Percentiles rank a stretch among this genome's conserved stretches.
Evolutionary conservation across 2,113 vertebrate genomes (phyloP).

Genomic region (Phainopepla nitens): DNA sequence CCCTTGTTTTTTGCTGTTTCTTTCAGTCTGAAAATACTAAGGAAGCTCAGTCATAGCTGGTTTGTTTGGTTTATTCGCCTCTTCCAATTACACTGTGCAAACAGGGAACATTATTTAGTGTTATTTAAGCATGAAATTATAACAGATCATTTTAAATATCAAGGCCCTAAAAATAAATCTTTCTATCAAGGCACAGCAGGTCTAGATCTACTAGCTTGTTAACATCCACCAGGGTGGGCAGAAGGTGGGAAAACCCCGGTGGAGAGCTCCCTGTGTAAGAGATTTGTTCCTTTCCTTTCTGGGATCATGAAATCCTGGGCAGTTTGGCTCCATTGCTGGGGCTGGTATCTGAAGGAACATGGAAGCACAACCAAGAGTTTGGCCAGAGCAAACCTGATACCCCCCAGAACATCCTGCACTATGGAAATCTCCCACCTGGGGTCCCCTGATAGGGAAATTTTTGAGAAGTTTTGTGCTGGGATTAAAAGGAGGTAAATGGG

Average conservation of each 20-base stretch:
- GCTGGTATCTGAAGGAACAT: background rate
- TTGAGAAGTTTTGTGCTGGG: too few species aligned
- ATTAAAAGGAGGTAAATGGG: too few species aligned
- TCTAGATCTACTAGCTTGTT: slow-evolving; percentile 68
- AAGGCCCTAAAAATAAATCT: slow-evolving; percentile 75
- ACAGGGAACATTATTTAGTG: slow-evolving; percentile 73
- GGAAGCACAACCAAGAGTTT: background rate
- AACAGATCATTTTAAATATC: slow-evolving; percentile 78
- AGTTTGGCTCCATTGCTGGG: rapidly evolving
- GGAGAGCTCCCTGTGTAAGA: background rate
- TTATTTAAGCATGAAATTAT: slow-evolving; percentile 82
- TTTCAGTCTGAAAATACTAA: slow-evolving; percentile 32
- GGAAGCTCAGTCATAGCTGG: slow-evolving; percentile 42
- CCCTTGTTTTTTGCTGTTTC: background rate
- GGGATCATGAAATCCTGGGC: background rate
- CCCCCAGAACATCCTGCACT: background rate
- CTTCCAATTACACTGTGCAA: slow-evolving; percentile 75
- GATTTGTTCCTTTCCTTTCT: background rate
- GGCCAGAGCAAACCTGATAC: background rate
- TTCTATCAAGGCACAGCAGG: slow-evolving; percentile 69
- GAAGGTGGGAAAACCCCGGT: slow-evolving; percentile 30
- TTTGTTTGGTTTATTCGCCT: slow-evolving; percentile 67
- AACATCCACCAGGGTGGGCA: slow-evolving; percentile 54
- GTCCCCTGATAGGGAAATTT: too few species aligned
- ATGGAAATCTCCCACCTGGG: too few species aligned